Conservation (phyloP, 2,797 vertebrate species). For the Oreortyx pictus region DNA sequence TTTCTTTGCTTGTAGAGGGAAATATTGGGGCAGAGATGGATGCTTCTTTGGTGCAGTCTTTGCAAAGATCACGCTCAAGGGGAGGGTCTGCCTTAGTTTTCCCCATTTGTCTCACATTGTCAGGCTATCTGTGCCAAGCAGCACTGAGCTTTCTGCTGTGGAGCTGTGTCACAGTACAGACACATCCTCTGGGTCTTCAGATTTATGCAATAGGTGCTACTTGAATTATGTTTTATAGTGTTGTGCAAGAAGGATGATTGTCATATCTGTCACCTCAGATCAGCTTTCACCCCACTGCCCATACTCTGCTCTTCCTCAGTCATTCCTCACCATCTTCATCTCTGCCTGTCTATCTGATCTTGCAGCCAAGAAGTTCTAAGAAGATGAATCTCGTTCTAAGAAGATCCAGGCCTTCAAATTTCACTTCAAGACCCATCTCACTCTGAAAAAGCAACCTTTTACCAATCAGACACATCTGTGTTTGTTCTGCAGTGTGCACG, state of each 20-base stretch:
- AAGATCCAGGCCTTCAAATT: not conserved
- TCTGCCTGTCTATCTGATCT: not conserved
- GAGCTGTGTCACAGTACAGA: not conserved
- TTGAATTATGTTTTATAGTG: not conserved
- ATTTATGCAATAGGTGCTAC: not conserved
- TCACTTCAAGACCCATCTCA: not conserved
- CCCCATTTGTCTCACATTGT: rapidly evolving
- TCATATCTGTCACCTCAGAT: not conserved
- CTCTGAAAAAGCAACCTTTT: not conserved
- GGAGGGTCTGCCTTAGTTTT: not conserved
- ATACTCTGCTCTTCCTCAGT: not conserved
- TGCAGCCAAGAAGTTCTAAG: not conserved
- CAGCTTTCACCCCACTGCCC: not conserved
- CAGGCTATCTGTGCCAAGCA: not conserved
- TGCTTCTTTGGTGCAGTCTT: not conserved
- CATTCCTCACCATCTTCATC: not conserved
- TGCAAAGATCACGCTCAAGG: not conserved
- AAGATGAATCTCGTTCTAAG: not conserved
- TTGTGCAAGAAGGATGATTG: not conserved
- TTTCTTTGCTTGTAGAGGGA: not conserved
- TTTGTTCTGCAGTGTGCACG: not conserved
- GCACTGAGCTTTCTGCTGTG: not conserved
- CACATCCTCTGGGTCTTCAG: not conserved
- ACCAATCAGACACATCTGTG: not conserved
- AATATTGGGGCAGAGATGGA: not conserved